Base-by-base conservation (phyloP, 2,888 invertebrate species). In the Pimpla rufipes region DNA sequence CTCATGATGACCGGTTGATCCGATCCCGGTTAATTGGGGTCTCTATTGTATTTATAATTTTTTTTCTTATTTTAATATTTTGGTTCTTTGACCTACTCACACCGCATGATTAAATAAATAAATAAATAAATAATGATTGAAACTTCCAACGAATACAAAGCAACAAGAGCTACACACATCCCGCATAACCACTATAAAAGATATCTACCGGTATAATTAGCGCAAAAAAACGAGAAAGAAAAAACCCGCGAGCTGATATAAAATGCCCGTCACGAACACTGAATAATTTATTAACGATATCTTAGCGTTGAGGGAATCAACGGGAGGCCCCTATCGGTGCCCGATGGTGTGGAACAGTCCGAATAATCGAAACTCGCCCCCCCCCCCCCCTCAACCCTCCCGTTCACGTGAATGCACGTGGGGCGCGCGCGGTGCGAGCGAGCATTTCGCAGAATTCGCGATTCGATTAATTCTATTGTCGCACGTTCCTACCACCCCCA, bases 381-480 rank as follows among this genome's bases (percentile, higher is more conserved):
- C 55, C 16, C 13, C 13, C 21, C 45, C 11, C 13, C 64, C 42
- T 6, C 47, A 10, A 16, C 29, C 57, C 29, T n/a, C 35, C 35
- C 35, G 35, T 50, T 29, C 47, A 29, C 29, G 23, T 18, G 13
- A 42, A 66, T 35, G 16, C 37, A 52, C 47, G 29, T 35, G n/a
- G n/a, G n/a, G n/a, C n/a, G n/a, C n/a, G 68, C 35, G 29, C 10
- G 42, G 23, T n/a, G 2, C n/a, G 37, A 16, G 37, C 35, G 47
- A 50, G 35, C 68, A 68, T 68, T 62, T 62, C 62, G 37, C 35
- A 52, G 55, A 70, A 55, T 55, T 70, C 55, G 55, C 55, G 37
- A 55, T 70, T 70, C 55, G 70, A 57, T 70, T 40, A 70, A 70
- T 70, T 70, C 55, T 52, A 55, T 70, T 70, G 55, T 70, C 55